phyloP scores from a whole-genome alignment of 2,797 vertebrate genomes.

The Malacoraja senta region DNA sequence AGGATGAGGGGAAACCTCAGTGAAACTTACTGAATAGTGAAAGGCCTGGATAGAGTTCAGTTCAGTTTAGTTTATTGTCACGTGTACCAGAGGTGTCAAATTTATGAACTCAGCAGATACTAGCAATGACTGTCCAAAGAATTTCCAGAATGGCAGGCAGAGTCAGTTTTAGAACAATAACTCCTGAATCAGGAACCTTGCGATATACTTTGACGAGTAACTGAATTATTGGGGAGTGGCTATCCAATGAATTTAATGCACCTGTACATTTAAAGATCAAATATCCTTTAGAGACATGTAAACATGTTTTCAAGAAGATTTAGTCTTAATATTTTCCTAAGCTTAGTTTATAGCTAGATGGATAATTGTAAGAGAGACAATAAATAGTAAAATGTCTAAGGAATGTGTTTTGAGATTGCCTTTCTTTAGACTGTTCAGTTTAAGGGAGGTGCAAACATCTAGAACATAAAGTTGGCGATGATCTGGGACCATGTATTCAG shows the following conservation, averaged over 20 bases:
- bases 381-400: neutral
- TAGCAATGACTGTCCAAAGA: neutral
- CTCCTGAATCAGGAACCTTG: neutral
- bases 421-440: neutral
- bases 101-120: neutral
- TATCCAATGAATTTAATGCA: constrained; percentile 10
- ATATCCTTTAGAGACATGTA: too few species aligned
- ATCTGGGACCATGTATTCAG: neutral
- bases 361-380: neutral
- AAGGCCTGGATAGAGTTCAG: too few species aligned
- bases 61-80: too few species aligned
- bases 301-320: neutral
- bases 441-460: neutral
- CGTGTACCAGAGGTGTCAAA: too few species aligned
- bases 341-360: neutral
- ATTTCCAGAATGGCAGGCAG: neutral
- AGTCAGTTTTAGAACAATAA: neutral
- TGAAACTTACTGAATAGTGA: too few species aligned
- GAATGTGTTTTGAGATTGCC: neutral
- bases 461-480: neutral
- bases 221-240: neutral
- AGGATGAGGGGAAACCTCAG: too few species aligned
- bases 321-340: neutral
- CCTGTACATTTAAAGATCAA: neutral
- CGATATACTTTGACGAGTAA: neutral